A percentile compares a stretch with the other conserved stretches of the same genome.
Evolutionary conservation across 1,140 invertebrate genomes (phyloP).

Genomic region (Teleopsis dalmanni): DNA sequence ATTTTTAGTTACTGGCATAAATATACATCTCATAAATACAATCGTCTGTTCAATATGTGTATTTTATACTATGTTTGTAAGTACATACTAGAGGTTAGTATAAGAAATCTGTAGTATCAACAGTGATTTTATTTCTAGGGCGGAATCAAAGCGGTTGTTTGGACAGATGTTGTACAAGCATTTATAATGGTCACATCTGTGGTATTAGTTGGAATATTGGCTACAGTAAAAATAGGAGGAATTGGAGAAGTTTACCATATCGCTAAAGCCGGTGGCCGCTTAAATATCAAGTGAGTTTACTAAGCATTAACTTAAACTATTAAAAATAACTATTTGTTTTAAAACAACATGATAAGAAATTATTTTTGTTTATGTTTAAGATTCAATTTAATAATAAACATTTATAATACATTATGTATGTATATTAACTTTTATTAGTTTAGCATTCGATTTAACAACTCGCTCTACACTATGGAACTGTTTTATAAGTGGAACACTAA

Average conservation of each 20-base stretch:
- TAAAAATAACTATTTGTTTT: not conserved
- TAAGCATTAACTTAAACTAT: not conserved
- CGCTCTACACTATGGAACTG: constrained; percentile 30
- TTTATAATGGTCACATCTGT: constrained; percentile 67
- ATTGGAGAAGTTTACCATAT: constrained; percentile 55
- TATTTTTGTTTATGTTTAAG: not conserved
- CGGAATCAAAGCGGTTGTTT: constrained; percentile 78
- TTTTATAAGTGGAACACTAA: constrained; percentile 11
- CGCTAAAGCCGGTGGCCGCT: constrained; percentile 48
- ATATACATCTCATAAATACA: constrained; percentile 61
- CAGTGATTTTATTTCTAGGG: constrained; percentile 50
- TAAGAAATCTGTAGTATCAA: not conserved
- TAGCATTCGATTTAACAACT: constrained; percentile 21
- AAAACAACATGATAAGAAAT: not conserved
- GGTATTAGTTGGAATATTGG: constrained; percentile 58
- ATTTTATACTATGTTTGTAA: constrained; percentile 75
- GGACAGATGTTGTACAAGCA: constrained; percentile 79
- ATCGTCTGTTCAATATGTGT: constrained; percentile 69
- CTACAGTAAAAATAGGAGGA: constrained; percentile 59
- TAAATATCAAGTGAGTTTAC: constrained; percentile 53
- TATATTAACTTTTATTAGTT: constrained; percentile 13
- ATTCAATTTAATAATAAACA: not conserved
- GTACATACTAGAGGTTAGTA: constrained; percentile 22
- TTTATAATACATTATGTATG: not conserved
- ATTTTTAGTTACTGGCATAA: constrained; percentile 61